Evolutionary conservation across 2,888 invertebrate genomes (phyloP), one percentile per base, ranked within the genome.

Genomic region (Celastrina argiolus): DNA sequence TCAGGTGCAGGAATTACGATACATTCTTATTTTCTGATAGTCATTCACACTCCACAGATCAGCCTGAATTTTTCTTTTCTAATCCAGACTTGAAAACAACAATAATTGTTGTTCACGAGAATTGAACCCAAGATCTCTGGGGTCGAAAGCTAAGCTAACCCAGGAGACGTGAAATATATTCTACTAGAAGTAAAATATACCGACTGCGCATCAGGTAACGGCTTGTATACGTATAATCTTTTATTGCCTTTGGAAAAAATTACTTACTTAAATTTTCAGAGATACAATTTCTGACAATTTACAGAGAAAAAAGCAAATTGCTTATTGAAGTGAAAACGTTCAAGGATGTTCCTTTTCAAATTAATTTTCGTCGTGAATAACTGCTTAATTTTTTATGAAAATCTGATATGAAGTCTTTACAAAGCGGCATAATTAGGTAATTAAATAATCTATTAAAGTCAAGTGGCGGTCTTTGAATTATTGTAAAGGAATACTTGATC

Each of bases 301-400:
- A 51, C 26, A 2, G 51, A 51, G 51, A 26, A 22, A 45, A 51
- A 26, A 51, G 51, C 12, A 26, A 45, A 51, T 51, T 51, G 51
- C 51, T 51, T 51, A 26, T 51, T 51, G 22, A 51, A 51, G 51
- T 51, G 14, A 51, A 51, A 51, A 51, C 22, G 51, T 51, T 51
- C 22, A 51, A 51, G 22, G 51, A 51, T 51, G 51, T 51, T 51
- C 51, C 51, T 22, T 51, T 22, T 26, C 14, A 51, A 51, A 51
- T 51, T 51, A 51, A 51, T 51, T 51, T 51, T 51, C 51, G 51
- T 51, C 26, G 22, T 51, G 51, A 51, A 51, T 14, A 12, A 51
- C 22, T 22, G 22, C 22, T 51, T 51, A 14, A 51, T 51, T 51
- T 45, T 51, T 51, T 26, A 51, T 26, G 14, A 51, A 16, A 26